These are phyloP conservation scores for Thomomys bottae DNA, from an alignment of 2,113 vertebrate genomes.

Conservation along the genomic window DNA sequence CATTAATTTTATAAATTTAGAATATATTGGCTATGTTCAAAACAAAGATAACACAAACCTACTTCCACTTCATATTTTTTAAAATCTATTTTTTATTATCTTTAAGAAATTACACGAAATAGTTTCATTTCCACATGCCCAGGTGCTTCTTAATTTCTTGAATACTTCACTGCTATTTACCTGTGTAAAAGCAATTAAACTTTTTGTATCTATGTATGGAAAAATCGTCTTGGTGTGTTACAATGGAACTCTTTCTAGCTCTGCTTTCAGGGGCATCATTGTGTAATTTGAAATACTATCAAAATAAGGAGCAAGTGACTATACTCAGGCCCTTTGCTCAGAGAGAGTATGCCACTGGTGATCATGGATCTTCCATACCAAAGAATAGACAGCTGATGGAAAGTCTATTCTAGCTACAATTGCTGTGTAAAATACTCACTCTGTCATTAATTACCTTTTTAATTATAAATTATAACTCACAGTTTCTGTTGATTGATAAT, in stretches of 20 bases:
- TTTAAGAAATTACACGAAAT: not conserved
- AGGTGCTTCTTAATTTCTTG: too few relatives aligned
- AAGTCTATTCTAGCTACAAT: not conserved
- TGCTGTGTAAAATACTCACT: not conserved
- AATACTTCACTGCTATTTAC: too few relatives aligned
- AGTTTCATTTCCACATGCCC: too few relatives aligned
- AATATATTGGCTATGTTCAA: not conserved
- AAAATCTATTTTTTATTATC: not conserved
- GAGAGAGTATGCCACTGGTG: not conserved
- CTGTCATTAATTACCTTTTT: not conserved
- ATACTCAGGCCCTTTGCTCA: not conserved
- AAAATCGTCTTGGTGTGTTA: not conserved
- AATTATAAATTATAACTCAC: not conserved
- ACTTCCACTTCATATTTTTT: not conserved
- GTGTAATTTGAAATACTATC: not conserved
- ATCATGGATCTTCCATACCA: not conserved
- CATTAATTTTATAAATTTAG: not conserved
- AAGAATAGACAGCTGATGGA: not conserved
- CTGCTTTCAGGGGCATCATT: not conserved
- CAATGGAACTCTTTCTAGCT: not conserved
- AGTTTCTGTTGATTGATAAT: not conserved
- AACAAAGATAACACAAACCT: not conserved
- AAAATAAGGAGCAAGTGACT: not conserved
- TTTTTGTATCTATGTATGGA: not conserved
- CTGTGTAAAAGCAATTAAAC: not conserved